These are phyloP conservation scores for Ditula angustiorana DNA, from an alignment of 2,888 invertebrate genomes.

Conservation along the genomic window DNA sequence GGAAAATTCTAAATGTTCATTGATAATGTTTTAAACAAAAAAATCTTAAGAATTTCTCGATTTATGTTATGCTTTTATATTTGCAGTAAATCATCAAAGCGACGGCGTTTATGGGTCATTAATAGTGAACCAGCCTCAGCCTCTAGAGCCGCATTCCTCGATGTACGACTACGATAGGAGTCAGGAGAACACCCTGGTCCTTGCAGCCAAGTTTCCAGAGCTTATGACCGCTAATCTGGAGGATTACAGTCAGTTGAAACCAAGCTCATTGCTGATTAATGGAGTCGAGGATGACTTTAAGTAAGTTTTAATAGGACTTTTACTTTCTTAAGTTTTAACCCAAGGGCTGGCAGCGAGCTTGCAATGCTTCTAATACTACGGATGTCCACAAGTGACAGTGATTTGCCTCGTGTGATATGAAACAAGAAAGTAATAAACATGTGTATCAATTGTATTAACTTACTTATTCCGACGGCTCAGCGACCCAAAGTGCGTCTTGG, in stretches of 20 bases:
- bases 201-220: slow-evolving; percentile 82
- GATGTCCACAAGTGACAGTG: too few relatives aligned
- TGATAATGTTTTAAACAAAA: too few relatives aligned
- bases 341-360: too few relatives aligned
- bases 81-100: slow-evolving; percentile 85
- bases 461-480: too few relatives aligned
- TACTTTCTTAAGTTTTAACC: too few relatives aligned
- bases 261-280: slow-evolving; percentile 68
- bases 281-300: slow-evolving; percentile 64
- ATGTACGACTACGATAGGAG: slow-evolving; percentile 77
- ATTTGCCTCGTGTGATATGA: too few relatives aligned
- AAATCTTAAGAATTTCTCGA: too few relatives aligned
- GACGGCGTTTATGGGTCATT: slow-evolving; percentile 86
- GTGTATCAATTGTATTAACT: too few relatives aligned
- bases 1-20: too few relatives aligned
- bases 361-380: too few relatives aligned
- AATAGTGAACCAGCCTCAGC: slow-evolving; percentile 82
- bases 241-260: slow-evolving; percentile 65
- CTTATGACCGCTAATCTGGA: slow-evolving; percentile 83
- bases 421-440: too few relatives aligned
- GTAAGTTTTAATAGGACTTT: slow-evolving; percentile 61
- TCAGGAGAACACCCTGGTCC: slow-evolving; percentile 74
- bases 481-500: too few relatives aligned
- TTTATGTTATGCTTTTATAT: slow-evolving; percentile 12
- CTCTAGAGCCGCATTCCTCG: slow-evolving; percentile 68